Evolutionary conservation across 2,888 invertebrate species (phyloP), one percentile per base, ranked within the genome.

Genomic region (Tuberolachnus salignus): DNA sequence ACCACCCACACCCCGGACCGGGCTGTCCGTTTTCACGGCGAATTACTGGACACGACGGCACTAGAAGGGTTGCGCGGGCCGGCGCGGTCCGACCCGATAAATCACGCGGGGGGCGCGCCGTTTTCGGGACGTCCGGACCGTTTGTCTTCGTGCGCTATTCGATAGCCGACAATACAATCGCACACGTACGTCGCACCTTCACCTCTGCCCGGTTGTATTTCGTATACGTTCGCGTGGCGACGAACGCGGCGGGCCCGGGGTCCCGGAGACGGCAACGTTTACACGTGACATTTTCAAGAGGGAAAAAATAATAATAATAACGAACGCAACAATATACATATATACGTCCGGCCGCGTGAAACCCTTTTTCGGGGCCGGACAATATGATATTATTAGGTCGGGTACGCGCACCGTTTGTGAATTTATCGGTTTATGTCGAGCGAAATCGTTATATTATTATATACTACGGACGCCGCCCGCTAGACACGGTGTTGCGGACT

Each of bases 341-440:
- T 10, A 19, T 19, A 21, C 21, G 21, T 21, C 26, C 16, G 16
- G 59, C 9, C n/a, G 0, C 23, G 53, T 21, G 21, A 44, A 63
- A 75, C 66, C 75, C 75, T 75, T 75, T 75, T 75, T 26, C n/a
- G n/a, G n/a, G 75, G 44, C 57, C 75, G 57, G 44, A 34, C 34
- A 19, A 74, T 44, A 74, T 55, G 44, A 34, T 34, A 34, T 34
- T 34, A 34, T 34, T 34, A 34, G 53, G 64, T 0, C 55, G 26
- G 14, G 66, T 55, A 57, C 57, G n/a, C 11, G n/a, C 16, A 46
- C 34, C 34, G 46, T 26, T 75, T 55, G 75, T 75, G 75, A 66
- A 75, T 75, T 75, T 75, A 75, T 75, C 46, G 75, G 64, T 75
- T 75, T 75, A 34, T 67, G 67, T 75, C 67, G 66, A 75, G 75